Conservation (phyloP, 2,113 vertebrate species). For the Pluvianellus socialis region DNA sequence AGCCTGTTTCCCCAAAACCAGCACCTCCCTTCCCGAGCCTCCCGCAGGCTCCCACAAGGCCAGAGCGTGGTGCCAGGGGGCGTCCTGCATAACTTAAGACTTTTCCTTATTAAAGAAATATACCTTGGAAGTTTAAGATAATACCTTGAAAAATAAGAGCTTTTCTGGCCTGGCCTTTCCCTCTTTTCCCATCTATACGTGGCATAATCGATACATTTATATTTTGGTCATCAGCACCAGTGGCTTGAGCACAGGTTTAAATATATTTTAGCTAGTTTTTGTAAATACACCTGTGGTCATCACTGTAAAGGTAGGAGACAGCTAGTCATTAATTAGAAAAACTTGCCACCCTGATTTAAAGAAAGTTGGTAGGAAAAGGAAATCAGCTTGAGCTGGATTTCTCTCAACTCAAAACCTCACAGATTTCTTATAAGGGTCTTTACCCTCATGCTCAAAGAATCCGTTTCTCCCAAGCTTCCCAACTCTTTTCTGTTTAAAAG, state of each 20-base stretch:
- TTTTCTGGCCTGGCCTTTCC: not conserved
- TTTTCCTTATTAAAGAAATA: not conserved
- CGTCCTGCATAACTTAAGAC: accelerated
- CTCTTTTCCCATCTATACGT: not conserved
- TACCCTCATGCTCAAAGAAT: not conserved
- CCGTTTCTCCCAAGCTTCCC: not conserved
- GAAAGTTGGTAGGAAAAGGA: not conserved
- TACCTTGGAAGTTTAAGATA: not conserved
- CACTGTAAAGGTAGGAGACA: not conserved
- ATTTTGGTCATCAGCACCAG: not conserved
- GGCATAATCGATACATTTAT: not conserved
- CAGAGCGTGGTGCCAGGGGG: not conserved
- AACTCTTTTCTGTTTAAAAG: not conserved
- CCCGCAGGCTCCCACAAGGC: accelerated
- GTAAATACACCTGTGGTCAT: not conserved
- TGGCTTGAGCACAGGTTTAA: not conserved
- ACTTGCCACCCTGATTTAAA: not conserved
- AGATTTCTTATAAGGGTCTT: not conserved
- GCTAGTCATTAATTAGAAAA: not conserved
- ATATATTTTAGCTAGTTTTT: not conserved
- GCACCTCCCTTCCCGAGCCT: not conserved
- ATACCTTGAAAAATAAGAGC: not conserved
- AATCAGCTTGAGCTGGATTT: not conserved
- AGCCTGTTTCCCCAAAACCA: accelerated
- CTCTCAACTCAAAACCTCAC: accelerated